Evolutionary conservation across 2,888 invertebrate genomes (phyloP), one percentile per base, ranked within the genome.

Genomic region (Apantesis nais): DNA sequence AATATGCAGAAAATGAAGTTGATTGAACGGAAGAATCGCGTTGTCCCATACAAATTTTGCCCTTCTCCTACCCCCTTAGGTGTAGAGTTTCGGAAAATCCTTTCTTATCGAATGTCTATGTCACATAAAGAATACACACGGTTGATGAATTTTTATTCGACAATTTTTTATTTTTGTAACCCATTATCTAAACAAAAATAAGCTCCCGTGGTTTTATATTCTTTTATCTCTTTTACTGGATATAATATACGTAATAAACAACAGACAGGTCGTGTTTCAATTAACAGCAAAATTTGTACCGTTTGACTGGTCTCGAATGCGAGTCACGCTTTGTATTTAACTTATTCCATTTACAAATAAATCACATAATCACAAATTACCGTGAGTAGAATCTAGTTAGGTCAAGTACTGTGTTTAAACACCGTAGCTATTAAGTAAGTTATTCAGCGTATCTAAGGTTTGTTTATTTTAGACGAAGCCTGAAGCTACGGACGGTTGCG

Each of bases 401-500:
- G 34, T 68, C 63, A 62, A 67, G n/a, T 44, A 29, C 48, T n/a
- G 48, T n/a, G 74, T 74, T 73, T 73, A 72, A 78, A 82, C 52
- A 67, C 70, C 71, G 69, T 70, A 60, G 29, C 69, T 68, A 44
- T 80, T 75, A 76, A 63, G 78, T 73, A 77, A 82, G 75, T 72
- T 71, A 74, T 65, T 73, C 70, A 79, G 76, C 76, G 74, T 80
- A 68, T 78, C 78, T 73, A 61, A 71, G 70, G 64, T 70, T 72
- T 71, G 68, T 75, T 79, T 77, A 80, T 73, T 77, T 76, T 76
- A 76, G 79, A 78, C 73, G 72, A 70, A 78, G 68, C 65, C 68
- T 48, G 71, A 74, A 72, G 78, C 78, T 73, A 81, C 72, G 77
- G 71, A 34, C 67, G 74, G 73, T 39, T 79, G 83, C 85, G 85